Conservation (phyloP, 2,888 invertebrate species). For the Lithophane leautieri region DNA sequence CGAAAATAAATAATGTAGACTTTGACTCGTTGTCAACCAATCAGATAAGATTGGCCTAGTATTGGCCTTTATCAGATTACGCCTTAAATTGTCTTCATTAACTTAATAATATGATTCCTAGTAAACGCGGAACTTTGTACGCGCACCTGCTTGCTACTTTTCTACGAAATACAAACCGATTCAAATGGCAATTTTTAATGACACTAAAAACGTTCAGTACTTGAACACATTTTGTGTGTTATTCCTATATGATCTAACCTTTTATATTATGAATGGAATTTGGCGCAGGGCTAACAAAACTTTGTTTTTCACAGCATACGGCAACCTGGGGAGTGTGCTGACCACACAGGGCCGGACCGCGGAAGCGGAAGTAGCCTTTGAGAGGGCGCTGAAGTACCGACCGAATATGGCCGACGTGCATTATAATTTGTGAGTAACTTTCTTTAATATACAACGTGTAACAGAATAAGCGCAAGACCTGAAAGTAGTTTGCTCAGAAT, state of each 20-base stretch:
- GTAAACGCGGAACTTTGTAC: neutral
- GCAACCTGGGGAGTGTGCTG: conserved; percentile 98
- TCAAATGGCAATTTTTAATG: neutral
- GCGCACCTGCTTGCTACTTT: neutral
- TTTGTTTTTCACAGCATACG: conserved; percentile 94
- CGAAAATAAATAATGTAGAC: neutral
- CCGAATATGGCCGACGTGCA: conserved; percentile 99
- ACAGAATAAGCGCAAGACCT: too few relatives aligned
- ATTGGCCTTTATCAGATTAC: neutral
- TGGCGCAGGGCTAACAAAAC: conserved; percentile 50
- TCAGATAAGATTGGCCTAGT: neutral
- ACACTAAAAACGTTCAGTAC: neutral
- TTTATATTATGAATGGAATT: conserved; percentile 35
- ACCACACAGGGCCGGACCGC: conserved; percentile 96
- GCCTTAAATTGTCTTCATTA: neutral
- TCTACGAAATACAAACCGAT: neutral
- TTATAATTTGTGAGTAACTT: conserved; percentile 97
- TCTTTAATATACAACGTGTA: too few relatives aligned
- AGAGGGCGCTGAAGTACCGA: conserved; percentile 96
- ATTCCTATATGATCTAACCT: neutral
- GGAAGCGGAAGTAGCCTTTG: conserved; percentile 98
- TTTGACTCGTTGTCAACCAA: neutral
- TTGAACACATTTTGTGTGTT: neutral
- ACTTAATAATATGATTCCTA: neutral
- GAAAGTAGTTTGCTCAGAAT: too few relatives aligned